Evolutionary conservation across 2,797 vertebrate species (phyloP).

Genomic region (Selene dorsalis): DNA sequence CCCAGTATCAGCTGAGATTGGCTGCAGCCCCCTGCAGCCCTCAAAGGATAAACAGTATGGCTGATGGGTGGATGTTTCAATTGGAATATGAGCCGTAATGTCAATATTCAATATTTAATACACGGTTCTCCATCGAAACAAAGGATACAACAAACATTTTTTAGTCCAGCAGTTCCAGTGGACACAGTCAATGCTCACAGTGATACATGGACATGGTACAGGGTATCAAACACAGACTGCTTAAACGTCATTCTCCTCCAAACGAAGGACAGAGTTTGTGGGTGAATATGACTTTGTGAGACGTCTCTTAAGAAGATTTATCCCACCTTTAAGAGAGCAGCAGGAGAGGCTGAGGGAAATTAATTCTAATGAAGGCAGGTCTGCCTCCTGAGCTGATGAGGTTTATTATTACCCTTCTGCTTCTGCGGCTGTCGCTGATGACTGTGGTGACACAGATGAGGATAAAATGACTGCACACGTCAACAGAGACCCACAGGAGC

Average conservation of each 20-base stretch:
- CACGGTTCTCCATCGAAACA: too few species aligned
- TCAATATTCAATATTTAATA: too few species aligned
- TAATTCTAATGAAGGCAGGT: constrained; percentile 66
- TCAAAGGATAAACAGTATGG: too few species aligned
- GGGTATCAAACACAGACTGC: too few species aligned
- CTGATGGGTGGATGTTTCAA: too few species aligned
- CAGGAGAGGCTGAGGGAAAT: constrained; percentile 54
- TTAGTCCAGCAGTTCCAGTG: too few species aligned
- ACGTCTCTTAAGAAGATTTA: constrained; percentile 61
- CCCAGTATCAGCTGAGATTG: too few species aligned
- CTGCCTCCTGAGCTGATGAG: constrained; percentile 64
- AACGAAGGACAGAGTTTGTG: constrained; percentile 43
- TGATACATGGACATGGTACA: too few species aligned
- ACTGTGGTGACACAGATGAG: constrained; percentile 50
- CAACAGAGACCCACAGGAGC: constrained; percentile 24
- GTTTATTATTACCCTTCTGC: constrained; percentile 64
- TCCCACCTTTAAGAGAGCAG: constrained; percentile 54
- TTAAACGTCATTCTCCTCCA: constrained; percentile 31
- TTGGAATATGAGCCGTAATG: too few species aligned
- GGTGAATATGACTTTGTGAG: constrained; percentile 55
- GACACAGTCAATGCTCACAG: too few species aligned
- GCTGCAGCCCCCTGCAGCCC: too few species aligned
- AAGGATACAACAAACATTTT: too few species aligned
- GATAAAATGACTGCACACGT: constrained; percentile 46
- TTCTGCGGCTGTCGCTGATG: constrained; percentile 37